phyloP scores from a whole-genome alignment of 2,888 invertebrate species.

The Eupeodes latifasciatus region DNA sequence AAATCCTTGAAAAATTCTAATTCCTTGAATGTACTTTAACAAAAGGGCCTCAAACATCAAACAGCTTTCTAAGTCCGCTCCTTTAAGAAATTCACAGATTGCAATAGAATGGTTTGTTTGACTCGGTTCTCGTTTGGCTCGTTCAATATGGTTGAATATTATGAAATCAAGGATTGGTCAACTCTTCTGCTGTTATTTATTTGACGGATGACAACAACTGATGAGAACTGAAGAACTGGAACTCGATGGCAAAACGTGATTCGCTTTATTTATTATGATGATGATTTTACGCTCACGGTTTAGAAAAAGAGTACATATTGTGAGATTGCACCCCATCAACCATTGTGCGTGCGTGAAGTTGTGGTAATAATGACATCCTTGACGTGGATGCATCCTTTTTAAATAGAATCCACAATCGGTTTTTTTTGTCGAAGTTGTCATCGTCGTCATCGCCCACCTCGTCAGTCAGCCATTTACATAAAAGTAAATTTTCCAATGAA shows the following conservation, averaged over 20 bases:
- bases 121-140: constrained; percentile 27
- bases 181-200: constrained; percentile 30
- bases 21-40: too few species aligned
- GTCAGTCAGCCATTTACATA: too few species aligned
- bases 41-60: background rate
- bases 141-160: background rate
- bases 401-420: constrained; percentile 49
- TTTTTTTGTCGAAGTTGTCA: background rate
- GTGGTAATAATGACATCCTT: constrained; percentile 71
- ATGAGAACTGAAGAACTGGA: background rate
- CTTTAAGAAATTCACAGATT: background rate
- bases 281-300: constrained; percentile 30
- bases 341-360: constrained; percentile 67
- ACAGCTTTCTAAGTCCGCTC: background rate
- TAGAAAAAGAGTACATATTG: constrained; percentile 6
- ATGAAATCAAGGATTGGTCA: constrained; percentile 48
- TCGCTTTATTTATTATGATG: constrained; percentile 60
- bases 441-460: background rate
- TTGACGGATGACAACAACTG: constrained; percentile 25
- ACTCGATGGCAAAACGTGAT: constrained; percentile 58
- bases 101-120: constrained; percentile 33
- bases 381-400: constrained; percentile 61
- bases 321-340: background rate
- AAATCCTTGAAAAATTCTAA: too few species aligned
- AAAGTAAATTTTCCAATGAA: constrained; percentile 52